Percentiles rank a stretch among this genome's conserved stretches.
These are phyloP conservation scores for Barnardius zonarius DNA, from an alignment of 2,113 vertebrate species.

Conservation along the genomic window DNA sequence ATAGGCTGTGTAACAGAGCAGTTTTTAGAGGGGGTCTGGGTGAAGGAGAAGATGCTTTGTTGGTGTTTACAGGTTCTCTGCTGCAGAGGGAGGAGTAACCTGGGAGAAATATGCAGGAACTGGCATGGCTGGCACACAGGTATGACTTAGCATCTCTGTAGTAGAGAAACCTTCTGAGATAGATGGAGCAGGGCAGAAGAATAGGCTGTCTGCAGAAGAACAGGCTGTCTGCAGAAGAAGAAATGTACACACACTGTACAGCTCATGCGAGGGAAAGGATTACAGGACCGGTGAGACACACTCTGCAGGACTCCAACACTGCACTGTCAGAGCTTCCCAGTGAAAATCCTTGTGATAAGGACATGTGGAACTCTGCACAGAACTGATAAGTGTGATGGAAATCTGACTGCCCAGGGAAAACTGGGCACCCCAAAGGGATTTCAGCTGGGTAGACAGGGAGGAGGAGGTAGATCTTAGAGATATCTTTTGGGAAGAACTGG, in stretches of 20 bases:
- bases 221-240: not conserved
- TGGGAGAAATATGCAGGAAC: not conserved
- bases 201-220: not conserved
- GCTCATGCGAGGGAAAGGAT: not conserved
- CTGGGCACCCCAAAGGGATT: slow-evolving; percentile 1
- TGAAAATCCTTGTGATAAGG: not conserved
- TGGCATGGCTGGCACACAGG: not conserved
- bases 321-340: not conserved
- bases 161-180: not conserved
- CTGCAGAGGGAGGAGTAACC: not conserved
- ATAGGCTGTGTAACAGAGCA: not conserved
- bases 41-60: not conserved
- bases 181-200: not conserved
- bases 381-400: not conserved
- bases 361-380: not conserved
- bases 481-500: not conserved
- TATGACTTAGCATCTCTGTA: not conserved
- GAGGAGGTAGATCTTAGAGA: not conserved
- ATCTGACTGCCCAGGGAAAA: not conserved
- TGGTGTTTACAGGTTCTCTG: not conserved
- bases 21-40: not conserved
- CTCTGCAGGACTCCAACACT: not conserved
- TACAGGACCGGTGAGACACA: not conserved
- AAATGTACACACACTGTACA: not conserved
- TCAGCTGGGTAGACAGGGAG: not conserved